A percentile compares a stretch with the other conserved stretches of the same genome.
These are phyloP conservation scores for Spisula solida DNA, from an alignment of 2,888 invertebrate species.

Conservation along the genomic window DNA sequence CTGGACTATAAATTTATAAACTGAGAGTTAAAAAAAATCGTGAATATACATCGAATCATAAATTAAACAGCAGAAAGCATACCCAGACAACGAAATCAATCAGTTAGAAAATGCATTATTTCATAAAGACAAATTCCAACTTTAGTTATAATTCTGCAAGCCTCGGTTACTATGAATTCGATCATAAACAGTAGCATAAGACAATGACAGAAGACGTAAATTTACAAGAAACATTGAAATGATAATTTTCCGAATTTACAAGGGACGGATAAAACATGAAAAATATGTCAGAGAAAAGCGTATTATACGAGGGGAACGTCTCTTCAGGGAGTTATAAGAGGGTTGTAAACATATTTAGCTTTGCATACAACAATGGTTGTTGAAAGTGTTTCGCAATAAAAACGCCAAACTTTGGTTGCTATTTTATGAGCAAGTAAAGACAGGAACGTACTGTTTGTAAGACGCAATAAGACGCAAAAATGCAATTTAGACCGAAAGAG, in stretches of 20 bases:
- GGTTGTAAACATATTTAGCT: constrained; percentile 44
- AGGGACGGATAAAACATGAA: constrained; percentile 39
- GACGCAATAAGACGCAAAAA: background rate
- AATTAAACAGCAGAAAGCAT: background rate
- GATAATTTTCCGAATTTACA: constrained; percentile 37
- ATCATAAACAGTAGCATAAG: background rate
- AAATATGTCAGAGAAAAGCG: constrained; percentile 44
- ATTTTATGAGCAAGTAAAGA: constrained; percentile 20
- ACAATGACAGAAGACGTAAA: background rate
- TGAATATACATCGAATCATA: background rate
- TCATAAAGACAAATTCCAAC: background rate
- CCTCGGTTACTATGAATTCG: background rate
- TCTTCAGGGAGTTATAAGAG: constrained; percentile 43
- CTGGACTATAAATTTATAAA: no score
- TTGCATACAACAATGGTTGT: constrained; percentile 27
- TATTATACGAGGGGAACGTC: constrained; percentile 7
- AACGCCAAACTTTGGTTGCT: constrained; percentile 39
- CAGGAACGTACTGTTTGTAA: background rate
- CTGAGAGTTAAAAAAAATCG: no score
- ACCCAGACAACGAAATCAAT: background rate
- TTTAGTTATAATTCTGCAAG: background rate
- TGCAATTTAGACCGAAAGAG: background rate
- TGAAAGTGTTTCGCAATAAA: constrained; percentile 44
- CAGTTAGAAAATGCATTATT: background rate
- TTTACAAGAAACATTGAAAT: constrained; percentile 8